Conservation (phyloP, 1,140 invertebrate species). For the Conus betulinus region DNA sequence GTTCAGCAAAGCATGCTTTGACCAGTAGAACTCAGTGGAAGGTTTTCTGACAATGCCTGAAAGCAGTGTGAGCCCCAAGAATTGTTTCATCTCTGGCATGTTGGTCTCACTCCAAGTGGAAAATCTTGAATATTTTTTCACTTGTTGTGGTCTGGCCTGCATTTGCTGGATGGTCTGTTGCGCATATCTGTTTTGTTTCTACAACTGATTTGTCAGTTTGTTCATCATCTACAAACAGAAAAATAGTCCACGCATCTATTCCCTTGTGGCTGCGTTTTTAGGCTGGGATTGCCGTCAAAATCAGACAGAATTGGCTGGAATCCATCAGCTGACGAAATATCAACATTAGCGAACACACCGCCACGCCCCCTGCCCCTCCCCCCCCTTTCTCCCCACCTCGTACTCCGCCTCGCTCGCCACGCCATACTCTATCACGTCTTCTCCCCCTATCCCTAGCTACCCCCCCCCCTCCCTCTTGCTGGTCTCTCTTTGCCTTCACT, state of each 20-base stretch:
- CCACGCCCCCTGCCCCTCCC: too few species aligned
- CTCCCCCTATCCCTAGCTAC: too few species aligned
- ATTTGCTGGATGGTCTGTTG: background rate
- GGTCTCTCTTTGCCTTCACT: too few species aligned
- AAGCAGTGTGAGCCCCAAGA: background rate
- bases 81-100: background rate
- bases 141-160: too few species aligned
- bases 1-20: background rate
- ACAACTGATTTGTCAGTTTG: background rate
- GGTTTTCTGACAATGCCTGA: background rate
- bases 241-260: background rate
- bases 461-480: too few species aligned
- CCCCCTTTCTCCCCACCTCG: too few species aligned
- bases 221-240: background rate
- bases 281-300: background rate
- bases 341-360: too few species aligned
- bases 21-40: conserved; percentile 18
- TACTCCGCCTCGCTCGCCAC: too few species aligned
- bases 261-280: background rate
- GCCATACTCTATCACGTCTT: too few species aligned
- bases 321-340: too few species aligned
- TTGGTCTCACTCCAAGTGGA: background rate
- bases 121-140: background rate
- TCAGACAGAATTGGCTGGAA: too few species aligned
- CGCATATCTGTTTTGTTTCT: background rate